Percentiles rank a stretch among this genome's conserved stretches.
Evolutionary conservation across 2,888 invertebrate species (phyloP).

Genomic region (Chymomyza caudatula): DNA sequence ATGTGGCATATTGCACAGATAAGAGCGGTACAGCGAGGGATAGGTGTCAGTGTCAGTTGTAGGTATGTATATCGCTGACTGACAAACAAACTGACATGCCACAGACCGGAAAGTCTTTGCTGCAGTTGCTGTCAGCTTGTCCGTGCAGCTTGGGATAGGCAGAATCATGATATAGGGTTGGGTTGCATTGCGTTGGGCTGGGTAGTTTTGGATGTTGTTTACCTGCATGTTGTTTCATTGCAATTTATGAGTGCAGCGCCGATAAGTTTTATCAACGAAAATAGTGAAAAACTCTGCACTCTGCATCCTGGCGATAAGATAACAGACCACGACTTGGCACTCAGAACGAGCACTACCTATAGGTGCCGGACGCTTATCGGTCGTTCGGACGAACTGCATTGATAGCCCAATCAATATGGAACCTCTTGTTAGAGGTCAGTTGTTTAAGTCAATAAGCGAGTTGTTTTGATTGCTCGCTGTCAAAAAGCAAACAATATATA

Average conservation of each 20-base stretch:
- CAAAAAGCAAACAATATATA: slow-evolving; percentile 44
- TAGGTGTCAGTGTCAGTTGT: slow-evolving; percentile 33
- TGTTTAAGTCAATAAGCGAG: slow-evolving; percentile 53
- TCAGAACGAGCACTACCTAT: background rate
- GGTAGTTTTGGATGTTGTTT: slow-evolving; percentile 35
- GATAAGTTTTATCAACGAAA: slow-evolving; percentile 58
- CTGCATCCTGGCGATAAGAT: slow-evolving; percentile 65
- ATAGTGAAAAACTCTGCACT: slow-evolving; percentile 54
- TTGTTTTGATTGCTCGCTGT: slow-evolving; percentile 18
- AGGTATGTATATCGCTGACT: slow-evolving; percentile 41
- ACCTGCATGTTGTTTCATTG: slow-evolving; percentile 61
- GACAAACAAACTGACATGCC: slow-evolving; percentile 22
- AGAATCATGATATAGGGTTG: no score
- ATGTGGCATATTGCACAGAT: slow-evolving; percentile 41
- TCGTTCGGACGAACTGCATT: slow-evolving; percentile 48
- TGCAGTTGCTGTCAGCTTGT: background rate
- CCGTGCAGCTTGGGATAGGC: background rate
- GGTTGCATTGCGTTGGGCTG: slow-evolving; percentile 14
- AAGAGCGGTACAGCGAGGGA: slow-evolving; percentile 37
- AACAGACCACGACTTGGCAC: slow-evolving; percentile 10
- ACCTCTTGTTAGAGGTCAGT: slow-evolving; percentile 75
- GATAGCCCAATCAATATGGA: slow-evolving; percentile 62
- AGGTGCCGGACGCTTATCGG: slow-evolving; percentile 44
- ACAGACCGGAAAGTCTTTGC: slow-evolving; percentile 7
- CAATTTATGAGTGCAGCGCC: slow-evolving; percentile 63